Evolutionary conservation across 2,113 vertebrate genomes (phyloP), one percentile per base, ranked within the genome.

Genomic region (Cyphomyrus discorhynchus): DNA sequence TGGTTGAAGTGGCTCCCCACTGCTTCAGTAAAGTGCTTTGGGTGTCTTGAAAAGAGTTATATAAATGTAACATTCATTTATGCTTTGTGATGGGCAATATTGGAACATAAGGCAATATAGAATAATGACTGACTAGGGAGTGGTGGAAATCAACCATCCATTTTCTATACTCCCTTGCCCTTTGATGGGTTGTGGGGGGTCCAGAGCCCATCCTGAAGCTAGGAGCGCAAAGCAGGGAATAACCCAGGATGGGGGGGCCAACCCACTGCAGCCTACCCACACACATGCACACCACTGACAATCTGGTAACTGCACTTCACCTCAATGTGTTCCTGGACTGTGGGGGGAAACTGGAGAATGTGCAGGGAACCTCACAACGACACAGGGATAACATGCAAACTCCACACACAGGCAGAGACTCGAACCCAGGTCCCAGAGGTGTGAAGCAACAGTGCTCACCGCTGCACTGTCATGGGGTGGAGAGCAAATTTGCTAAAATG

Each of bases 81-180:
- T 31, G n/a, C 62, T 31, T 31, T 70, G n/a, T 5, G 62, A 70
- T 50, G 49, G 17, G 27, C 24, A 80, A 47, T 21, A 19, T 27
- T 24, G 21, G 21, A 87, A 89, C 87, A 90, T 77, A 21, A 46
- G 13, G 49, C n/a, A 5, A 39, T 21, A 17, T 2, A 24, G 24
- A 88, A 62, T 56, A 88, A 91, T 46, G 19, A 83, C 66, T 85
- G 89, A 90, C 77, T 91, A 88, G 80, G 66, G 52, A 70, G 82
- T 27, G 1, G 27, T 52, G 17, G 35, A 27, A n/a, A 27, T 66
- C 62, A 27, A 27, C n/a, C 62, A 66, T 66, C n/a, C 62, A 62
- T 62, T 62, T n/a, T 62, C 58, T 2, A 66, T 66, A 66, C n/a
- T 11, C 62, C 31, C 27, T 31, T 31, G 10, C 3, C 10, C 62